A percentile compares a stretch with the other conserved stretches of the same genome.
Conservation (phyloP, 1,140 invertebrate species). For the Neuroterus valhalla region DNA sequence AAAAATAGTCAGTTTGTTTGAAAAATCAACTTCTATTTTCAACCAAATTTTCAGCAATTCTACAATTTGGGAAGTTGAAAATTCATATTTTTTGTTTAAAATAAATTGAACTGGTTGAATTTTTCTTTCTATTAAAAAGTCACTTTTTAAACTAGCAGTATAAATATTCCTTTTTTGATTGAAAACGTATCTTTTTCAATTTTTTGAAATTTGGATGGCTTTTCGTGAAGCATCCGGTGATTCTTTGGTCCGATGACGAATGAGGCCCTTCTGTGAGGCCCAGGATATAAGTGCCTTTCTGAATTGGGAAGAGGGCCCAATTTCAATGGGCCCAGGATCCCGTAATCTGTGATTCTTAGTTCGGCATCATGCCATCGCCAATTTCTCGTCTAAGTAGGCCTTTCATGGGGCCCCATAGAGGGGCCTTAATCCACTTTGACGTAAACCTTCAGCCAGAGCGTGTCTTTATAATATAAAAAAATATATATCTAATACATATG, state of each 20-base stretch:
- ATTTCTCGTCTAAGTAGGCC: conserved; percentile 55
- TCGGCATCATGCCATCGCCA: conserved; percentile 47
- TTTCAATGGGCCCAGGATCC: conserved; percentile 43
- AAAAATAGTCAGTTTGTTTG: no score
- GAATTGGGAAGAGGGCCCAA: conserved; percentile 42
- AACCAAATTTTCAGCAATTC: no score
- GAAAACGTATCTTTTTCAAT: no score
- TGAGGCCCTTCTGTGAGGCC: conserved; percentile 15
- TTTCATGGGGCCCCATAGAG: conserved; percentile 40
- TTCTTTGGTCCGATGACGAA: neutral
- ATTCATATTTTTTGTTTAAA: no score
- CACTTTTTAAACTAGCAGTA: no score
- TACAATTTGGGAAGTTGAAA: no score
- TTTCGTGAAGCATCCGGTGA: neutral
- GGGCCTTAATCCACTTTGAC: conserved; percentile 64
- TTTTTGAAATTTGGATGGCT: no score
- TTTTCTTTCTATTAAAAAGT: no score
- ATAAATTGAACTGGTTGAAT: no score
- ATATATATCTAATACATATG: neutral
- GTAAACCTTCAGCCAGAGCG: conserved; percentile 45
- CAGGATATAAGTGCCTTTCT: conserved; percentile 52
- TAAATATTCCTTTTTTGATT: no score
- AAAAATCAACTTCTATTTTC: no score
- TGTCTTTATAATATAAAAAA: neutral
- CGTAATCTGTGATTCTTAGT: conserved; percentile 64